Evolutionary conservation across 2,797 vertebrate species (phyloP).

Genomic region (Esox lucius): DNA sequence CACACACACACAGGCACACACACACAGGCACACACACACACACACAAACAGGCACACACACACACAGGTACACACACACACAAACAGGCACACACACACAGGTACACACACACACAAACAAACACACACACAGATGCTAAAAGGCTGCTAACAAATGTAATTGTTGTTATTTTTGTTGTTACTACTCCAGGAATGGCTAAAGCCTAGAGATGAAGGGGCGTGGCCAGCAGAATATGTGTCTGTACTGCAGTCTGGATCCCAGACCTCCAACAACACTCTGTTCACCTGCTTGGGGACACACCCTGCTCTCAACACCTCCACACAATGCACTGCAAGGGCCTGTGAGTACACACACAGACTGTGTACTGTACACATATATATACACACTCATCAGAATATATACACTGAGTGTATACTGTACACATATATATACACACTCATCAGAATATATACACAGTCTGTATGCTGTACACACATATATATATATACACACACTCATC

Average conservation of each 20-base stretch:
- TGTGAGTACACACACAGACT: neutral
- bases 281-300: constrained; percentile 83
- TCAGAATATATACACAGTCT: no score
- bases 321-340: constrained; percentile 64
- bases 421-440: no score
- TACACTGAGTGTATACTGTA: no score
- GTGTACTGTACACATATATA: neutral
- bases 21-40: no score
- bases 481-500: no score
- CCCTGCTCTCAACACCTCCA: constrained; percentile 58
- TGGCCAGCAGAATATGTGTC: constrained; percentile 68
- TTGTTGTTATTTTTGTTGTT: neutral
- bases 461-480: no score
- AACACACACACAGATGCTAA: no score
- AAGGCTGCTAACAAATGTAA: neutral
- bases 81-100: no score
- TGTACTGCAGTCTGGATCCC: constrained; percentile 61
- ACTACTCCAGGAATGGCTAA: neutral
- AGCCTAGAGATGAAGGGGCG: constrained; percentile 41
- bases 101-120: no score
- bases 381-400: no score
- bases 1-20: neutral
- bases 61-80: neutral
- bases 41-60: no score
- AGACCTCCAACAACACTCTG: constrained; percentile 70